Evolutionary conservation across 2,888 invertebrate genomes (phyloP).

Genomic region (Eilema griseolum): DNA sequence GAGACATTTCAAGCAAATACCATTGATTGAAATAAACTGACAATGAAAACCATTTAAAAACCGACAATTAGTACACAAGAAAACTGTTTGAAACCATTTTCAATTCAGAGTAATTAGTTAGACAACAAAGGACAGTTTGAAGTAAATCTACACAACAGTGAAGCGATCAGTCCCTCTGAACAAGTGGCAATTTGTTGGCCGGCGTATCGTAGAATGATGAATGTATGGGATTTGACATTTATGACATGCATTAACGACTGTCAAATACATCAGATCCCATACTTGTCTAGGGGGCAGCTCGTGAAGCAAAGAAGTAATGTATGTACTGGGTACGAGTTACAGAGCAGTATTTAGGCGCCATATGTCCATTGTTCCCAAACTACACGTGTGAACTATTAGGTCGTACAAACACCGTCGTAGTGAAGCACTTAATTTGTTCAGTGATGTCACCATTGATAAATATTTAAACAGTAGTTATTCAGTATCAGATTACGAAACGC

Average conservation of each 20-base stretch:
- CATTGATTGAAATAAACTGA: neutral
- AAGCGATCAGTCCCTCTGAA: slow-evolving; percentile 31
- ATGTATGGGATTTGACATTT: no score
- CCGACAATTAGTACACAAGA: slow-evolving; percentile 10
- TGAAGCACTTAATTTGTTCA: slow-evolving; percentile 57
- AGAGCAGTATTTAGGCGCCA: slow-evolving; percentile 49
- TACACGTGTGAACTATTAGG: slow-evolving; percentile 64
- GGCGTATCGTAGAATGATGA: no score
- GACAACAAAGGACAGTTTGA: no score
- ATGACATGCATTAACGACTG: no score
- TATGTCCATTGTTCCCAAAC: slow-evolving; percentile 61
- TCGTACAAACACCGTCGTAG: slow-evolving; percentile 67
- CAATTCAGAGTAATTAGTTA: slow-evolving; percentile 26
- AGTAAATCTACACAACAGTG: neutral
- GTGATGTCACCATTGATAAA: slow-evolving; percentile 56
- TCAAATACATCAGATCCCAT: no score
- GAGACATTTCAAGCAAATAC: no score
- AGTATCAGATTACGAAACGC: slow-evolving; percentile 38
- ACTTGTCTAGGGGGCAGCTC: no score
- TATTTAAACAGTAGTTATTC: slow-evolving; percentile 38
- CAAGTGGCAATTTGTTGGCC: no score
- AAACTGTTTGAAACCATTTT: slow-evolving; percentile 40
- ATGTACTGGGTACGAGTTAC: slow-evolving; percentile 33
- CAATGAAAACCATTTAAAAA: neutral
- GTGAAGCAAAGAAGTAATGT: slow-evolving; percentile 47